Conservation (phyloP, 2,113 vertebrate species). For the Litocranius walleri region DNA sequence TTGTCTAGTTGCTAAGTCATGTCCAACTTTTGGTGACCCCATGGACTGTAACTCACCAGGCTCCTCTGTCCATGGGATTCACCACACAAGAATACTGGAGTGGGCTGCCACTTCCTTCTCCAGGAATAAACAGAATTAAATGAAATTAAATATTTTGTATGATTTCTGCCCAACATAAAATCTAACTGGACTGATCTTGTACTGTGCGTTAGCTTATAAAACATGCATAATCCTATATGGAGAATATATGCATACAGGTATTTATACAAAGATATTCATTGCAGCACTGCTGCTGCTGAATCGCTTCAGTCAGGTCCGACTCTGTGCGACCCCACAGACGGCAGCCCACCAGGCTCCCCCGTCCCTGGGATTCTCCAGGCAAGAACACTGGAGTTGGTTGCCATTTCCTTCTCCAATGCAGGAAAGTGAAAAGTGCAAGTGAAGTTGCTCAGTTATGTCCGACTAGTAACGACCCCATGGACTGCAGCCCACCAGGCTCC, state of each 20-base stretch:
- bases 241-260: neutral
- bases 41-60: neutral
- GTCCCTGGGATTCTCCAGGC: too few species aligned
- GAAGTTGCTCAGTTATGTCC: too few species aligned
- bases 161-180: neutral
- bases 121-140: neutral
- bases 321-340: too few species aligned
- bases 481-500: too few species aligned
- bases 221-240: neutral
- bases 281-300: neutral
- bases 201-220: neutral
- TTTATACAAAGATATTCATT: neutral
- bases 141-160: slow-evolving; percentile 2
- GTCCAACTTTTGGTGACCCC: neutral
- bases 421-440: too few species aligned
- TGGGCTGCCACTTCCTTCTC: neutral
- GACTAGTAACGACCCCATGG: too few species aligned
- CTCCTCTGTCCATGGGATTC: neutral
- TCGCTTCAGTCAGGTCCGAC: too few species aligned
- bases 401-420: too few species aligned
- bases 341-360: too few species aligned
- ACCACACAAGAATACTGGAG: neutral
- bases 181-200: neutral
- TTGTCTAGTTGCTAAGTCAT: neutral
- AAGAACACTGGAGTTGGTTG: too few species aligned